Evolutionary conservation across 2,888 invertebrate genomes (phyloP).

Genomic region (Nasonovia ribisnigri): DNA sequence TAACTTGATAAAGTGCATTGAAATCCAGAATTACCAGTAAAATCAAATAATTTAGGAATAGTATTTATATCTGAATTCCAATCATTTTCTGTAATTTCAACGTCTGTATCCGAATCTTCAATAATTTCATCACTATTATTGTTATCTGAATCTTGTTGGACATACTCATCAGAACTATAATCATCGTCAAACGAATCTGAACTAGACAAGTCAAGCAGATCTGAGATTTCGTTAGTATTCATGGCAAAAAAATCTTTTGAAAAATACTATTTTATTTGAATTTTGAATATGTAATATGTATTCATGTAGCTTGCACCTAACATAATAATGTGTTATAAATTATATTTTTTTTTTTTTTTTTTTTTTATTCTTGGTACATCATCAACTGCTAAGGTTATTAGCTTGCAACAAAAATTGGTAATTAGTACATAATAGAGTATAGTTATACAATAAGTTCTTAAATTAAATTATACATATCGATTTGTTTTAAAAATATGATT

Average conservation of each 20-base stretch:
- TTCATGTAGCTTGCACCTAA: too few relatives aligned
- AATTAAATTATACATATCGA: too few relatives aligned
- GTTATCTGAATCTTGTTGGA: not conserved
- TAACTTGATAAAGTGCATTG: not conserved
- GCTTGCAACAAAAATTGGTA: too few relatives aligned
- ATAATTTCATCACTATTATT: not conserved
- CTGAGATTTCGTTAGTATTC: not conserved
- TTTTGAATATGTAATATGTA: too few relatives aligned
- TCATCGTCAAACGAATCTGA: conserved; percentile 7
- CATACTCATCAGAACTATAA: conserved; percentile 13
- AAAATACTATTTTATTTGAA: not conserved
- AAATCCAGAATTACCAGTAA: not conserved
- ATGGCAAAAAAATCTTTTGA: not conserved
- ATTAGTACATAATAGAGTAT: too few relatives aligned
- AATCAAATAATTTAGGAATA: not conserved
- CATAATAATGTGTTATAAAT: not conserved
- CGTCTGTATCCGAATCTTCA: not conserved
- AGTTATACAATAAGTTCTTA: too few relatives aligned
- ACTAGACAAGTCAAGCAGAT: not conserved
- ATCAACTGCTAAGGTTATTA: too few relatives aligned
- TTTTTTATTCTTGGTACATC: too few relatives aligned
- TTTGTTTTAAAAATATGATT: too few relatives aligned
- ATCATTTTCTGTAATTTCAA: not conserved
- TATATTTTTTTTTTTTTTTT: too few relatives aligned
- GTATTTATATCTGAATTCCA: conserved; percentile 7